These are phyloP conservation scores for Eristalis arbustorum DNA, from an alignment of 2,888 invertebrate species.

Conservation along the genomic window DNA sequence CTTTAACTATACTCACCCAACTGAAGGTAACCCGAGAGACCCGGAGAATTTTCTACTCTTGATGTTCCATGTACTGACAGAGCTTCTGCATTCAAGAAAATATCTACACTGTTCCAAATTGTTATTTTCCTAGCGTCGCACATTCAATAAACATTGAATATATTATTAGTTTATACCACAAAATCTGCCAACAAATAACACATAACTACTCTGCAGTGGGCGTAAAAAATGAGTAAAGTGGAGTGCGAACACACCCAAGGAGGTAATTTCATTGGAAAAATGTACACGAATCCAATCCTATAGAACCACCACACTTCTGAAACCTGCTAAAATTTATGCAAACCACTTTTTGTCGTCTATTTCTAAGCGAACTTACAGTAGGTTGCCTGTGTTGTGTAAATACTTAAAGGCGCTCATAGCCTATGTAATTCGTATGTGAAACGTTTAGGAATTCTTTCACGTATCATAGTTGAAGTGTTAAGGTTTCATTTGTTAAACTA, in stretches of 20 bases:
- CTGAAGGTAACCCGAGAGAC: slow-evolving; percentile 6
- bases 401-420: slow-evolving; percentile 50
- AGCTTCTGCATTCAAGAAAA: not conserved
- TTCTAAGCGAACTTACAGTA: slow-evolving; percentile 47
- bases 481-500: slow-evolving; percentile 61
- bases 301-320: slow-evolving; percentile 33
- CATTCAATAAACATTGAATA: slow-evolving; percentile 62
- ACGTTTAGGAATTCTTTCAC: slow-evolving; percentile 62
- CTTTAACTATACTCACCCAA: not conserved
- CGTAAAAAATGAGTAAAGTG: not conserved
- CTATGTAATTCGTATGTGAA: slow-evolving; percentile 46
- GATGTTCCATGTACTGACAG: slow-evolving; percentile 5
- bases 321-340: slow-evolving; percentile 63
- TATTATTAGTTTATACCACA: slow-evolving; percentile 56
- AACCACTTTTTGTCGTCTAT: slow-evolving; percentile 64
- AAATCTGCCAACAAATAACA: slow-evolving; percentile 57
- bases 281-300: slow-evolving; percentile 40
- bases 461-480: slow-evolving; percentile 62
- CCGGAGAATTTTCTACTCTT: not conserved
- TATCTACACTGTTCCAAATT: slow-evolving; percentile 8
- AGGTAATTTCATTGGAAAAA: slow-evolving; percentile 56
- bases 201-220: slow-evolving; percentile 44
- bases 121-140: slow-evolving; percentile 49
- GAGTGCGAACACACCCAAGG: slow-evolving; percentile 10
- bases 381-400: slow-evolving; percentile 46